Percentiles rank a stretch among this genome's conserved stretches.
Conservation (phyloP, 2,888 invertebrate genomes). For the Anaspis maculata region DNA sequence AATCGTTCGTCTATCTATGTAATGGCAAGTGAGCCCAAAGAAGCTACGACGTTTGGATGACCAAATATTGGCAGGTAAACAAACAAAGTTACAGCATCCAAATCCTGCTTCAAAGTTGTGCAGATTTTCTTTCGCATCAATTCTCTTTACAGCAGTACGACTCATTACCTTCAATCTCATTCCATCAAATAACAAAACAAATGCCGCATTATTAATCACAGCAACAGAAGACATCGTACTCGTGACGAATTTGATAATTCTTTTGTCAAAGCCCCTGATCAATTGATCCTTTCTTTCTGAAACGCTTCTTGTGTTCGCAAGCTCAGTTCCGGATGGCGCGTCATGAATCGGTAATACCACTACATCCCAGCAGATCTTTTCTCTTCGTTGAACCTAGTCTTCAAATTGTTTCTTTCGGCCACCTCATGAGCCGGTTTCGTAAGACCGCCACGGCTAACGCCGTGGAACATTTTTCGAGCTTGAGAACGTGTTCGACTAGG, state of each 20-base stretch:
- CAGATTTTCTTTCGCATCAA: too few relatives aligned
- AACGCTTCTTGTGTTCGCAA: conserved; percentile 2
- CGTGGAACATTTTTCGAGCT: not conserved
- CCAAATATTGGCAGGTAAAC: conserved; percentile 13
- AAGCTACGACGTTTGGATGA: conserved; percentile 11
- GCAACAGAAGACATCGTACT: too few relatives aligned
- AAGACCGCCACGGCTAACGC: not conserved
- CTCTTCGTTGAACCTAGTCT: not conserved
- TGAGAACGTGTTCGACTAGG: not conserved
- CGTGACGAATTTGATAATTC: too few relatives aligned
- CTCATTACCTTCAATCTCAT: too few relatives aligned
- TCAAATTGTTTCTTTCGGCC: not conserved
- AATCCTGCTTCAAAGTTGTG: too few relatives aligned
- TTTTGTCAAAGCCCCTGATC: too few relatives aligned
- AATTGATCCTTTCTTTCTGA: too few relatives aligned
- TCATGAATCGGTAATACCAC: not conserved
- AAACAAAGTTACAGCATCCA: conserved; percentile 6
- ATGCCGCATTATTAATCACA: too few relatives aligned
- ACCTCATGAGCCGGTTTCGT: not conserved
- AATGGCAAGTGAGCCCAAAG: conserved; percentile 6
- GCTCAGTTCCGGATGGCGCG: conserved; percentile 3
- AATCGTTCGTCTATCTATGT: conserved; percentile 2
- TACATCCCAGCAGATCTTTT: not conserved
- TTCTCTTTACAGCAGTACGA: too few relatives aligned
- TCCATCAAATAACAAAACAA: too few relatives aligned